These are phyloP conservation scores for Stenopsyche tienmushanensis DNA, from an alignment of 1,140 invertebrate genomes.

Conservation along the genomic window DNA sequence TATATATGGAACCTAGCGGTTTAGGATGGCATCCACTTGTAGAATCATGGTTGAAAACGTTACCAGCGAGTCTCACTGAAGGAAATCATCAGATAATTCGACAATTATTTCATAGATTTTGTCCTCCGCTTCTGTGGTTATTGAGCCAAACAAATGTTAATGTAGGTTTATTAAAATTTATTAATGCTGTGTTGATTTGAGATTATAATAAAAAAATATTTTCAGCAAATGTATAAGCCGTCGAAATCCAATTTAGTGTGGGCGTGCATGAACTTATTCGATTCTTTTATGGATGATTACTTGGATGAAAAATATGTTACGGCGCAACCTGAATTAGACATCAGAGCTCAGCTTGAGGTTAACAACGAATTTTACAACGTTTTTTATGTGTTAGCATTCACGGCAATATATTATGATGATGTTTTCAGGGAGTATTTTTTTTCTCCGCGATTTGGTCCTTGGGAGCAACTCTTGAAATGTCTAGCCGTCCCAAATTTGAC, in stretches of 20 bases:
- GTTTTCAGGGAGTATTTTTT: slow-evolving; percentile 79
- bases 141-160: slow-evolving; percentile 63
- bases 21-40: slow-evolving; percentile 89
- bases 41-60: slow-evolving; percentile 81
- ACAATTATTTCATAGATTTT: slow-evolving; percentile 77
- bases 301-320: slow-evolving; percentile 74
- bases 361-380: too few species aligned
- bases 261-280: slow-evolving; percentile 83
- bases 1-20: slow-evolving; percentile 90
- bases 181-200: slow-evolving; percentile 36
- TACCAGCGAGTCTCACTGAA: slow-evolving; percentile 66
- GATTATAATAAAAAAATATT: slow-evolving; percentile 50
- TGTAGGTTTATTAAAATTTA: slow-evolving; percentile 49
- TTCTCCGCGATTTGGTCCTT: slow-evolving; percentile 92
- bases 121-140: slow-evolving; percentile 69
- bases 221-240: slow-evolving; percentile 82
- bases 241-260: slow-evolving; percentile 83
- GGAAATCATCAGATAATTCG: slow-evolving; percentile 68
- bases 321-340: slow-evolving; percentile 68
- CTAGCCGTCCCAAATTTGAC: slow-evolving; percentile 76
- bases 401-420: slow-evolving; percentile 18
- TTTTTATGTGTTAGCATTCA: too few species aligned
- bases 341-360: slow-evolving; percentile 75
- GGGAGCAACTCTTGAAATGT: slow-evolving; percentile 76
- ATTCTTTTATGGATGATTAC: slow-evolving; percentile 86